A percentile compares a stretch with the other conserved stretches of the same genome.
Conservation (phyloP, 2,888 invertebrate species). For the Pheosia tremula region DNA sequence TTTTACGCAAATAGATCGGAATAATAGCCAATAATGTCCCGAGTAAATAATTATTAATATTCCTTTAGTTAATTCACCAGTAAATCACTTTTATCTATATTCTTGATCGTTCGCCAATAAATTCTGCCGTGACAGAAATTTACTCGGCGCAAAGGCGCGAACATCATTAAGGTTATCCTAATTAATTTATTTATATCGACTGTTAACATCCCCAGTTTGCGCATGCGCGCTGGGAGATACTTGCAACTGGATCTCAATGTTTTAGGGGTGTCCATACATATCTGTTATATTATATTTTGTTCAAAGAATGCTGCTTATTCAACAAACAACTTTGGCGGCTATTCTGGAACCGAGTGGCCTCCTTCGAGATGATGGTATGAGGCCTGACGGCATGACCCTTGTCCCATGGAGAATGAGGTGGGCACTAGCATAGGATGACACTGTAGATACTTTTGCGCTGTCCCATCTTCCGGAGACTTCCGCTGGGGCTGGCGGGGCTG, state of each 20-base stretch:
- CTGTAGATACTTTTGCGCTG: too few relatives aligned
- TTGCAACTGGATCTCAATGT: background rate
- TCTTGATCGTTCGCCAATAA: background rate
- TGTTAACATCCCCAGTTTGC: slow-evolving; percentile 11
- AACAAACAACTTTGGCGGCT: too few relatives aligned
- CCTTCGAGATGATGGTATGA: too few relatives aligned
- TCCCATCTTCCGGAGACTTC: too few relatives aligned
- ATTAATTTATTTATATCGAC: slow-evolving; percentile 32
- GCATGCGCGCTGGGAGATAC: slow-evolving; percentile 23
- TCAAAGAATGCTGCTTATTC: too few relatives aligned
- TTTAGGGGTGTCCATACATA: background rate
- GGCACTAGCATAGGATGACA: too few relatives aligned
- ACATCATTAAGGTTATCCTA: slow-evolving; percentile 29
- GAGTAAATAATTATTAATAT: background rate
- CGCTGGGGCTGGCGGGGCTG: too few relatives aligned
- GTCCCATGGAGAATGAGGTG: too few relatives aligned
- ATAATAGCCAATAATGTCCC: too few relatives aligned
- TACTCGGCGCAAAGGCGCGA: slow-evolving; percentile 29
- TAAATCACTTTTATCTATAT: background rate
- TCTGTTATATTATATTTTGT: background rate
- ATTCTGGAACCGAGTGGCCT: too few relatives aligned
- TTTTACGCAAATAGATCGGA: too few relatives aligned
- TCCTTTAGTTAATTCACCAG: background rate
- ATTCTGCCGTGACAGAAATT: slow-evolving; percentile 21
- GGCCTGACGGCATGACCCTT: too few relatives aligned